A percentile compares a stretch with the other conserved stretches of the same genome.
Conservation (phyloP, 2,113 vertebrate species). For the Phrynosoma platyrhinos region DNA sequence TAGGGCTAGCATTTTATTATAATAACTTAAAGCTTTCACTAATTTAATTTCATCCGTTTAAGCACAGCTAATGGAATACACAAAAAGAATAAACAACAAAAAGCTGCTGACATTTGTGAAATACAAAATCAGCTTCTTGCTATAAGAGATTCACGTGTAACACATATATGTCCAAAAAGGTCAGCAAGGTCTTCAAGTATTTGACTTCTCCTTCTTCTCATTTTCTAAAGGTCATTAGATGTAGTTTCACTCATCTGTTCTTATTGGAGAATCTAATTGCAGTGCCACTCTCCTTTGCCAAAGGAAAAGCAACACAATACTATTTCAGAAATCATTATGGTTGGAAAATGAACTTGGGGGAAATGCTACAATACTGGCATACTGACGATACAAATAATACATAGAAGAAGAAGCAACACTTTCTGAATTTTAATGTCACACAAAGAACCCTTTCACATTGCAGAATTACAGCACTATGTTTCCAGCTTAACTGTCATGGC, state of each 20-base stretch:
- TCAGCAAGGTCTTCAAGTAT: slow-evolving; percentile 57
- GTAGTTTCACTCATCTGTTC: slow-evolving; percentile 68
- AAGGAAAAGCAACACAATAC: slow-evolving; percentile 62
- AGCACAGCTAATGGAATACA: slow-evolving; percentile 60
- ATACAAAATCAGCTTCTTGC: slow-evolving; percentile 53
- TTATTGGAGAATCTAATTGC: slow-evolving; percentile 61
- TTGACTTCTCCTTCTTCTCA: slow-evolving; percentile 52
- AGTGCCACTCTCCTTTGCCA: slow-evolving; percentile 52
- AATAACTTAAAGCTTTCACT: slow-evolving; percentile 68
- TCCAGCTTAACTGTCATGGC: no score
- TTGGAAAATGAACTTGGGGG: slow-evolving; percentile 32
- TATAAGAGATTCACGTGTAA: slow-evolving; percentile 39
- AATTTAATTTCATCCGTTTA: slow-evolving; percentile 78
- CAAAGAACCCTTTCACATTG: no score
- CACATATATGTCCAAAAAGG: slow-evolving; percentile 59
- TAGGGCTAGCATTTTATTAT: slow-evolving; percentile 46
- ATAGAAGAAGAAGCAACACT: background rate
- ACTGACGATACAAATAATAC: background rate
- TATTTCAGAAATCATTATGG: slow-evolving; percentile 54
- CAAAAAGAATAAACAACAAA: background rate
- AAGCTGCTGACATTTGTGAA: slow-evolving; percentile 61
- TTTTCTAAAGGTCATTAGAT: slow-evolving; percentile 56
- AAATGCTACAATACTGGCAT: slow-evolving; percentile 26
- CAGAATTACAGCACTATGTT: no score
- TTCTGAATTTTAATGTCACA: background rate